Evolutionary conservation across 2,888 invertebrate species (phyloP), one percentile per base, ranked within the genome.

Genomic region (Enchytraeus crypticus): DNA sequence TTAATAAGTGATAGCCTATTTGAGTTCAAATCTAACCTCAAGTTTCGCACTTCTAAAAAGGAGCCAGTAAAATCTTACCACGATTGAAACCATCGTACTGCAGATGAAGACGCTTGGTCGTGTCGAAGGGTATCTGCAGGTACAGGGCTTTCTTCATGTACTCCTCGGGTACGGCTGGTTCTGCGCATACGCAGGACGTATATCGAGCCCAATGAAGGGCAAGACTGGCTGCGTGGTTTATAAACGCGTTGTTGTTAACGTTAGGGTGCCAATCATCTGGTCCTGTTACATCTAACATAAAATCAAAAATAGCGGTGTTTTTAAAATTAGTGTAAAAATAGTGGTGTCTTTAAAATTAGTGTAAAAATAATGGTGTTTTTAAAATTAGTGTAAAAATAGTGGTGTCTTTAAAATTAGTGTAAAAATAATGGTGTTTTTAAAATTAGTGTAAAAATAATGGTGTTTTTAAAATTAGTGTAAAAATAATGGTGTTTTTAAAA

Each of bases 201-300:
- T 67, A 67, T 5, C 70, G 57, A 14, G 64, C 70, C 57, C 61
- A 70, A 55, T 70, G 69, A n/a, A 70, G 66, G 32, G 70, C 66
- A 33, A 70, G 64, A 23, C 58, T 61, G 18, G 69, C 65, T 27
- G 63, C 53, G 26, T 58, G 66, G 29, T 69, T 59, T 14, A 66
- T 66, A 59, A 61, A 70, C 8, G 67, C 70, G 30, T 66, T 66
- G 60, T 70, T 70, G 49, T 69, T 59, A 2, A 63, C 60, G 21
- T 60, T 53, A 5, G 66, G 65, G 57, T 69, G 67, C 32, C 29
- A 64, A 21, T 66, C 65, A 49, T 70, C 70, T 11, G 70, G 70
- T 1, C 70, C 70, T 49, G 63, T 69, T 3, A 66, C 60, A 47
- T 62, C 69, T 69, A 46, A 30, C 45, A 51, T n/a, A 54, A 34